Conservation (phyloP, 2,888 invertebrate species). For the Agriotes lineatus region DNA sequence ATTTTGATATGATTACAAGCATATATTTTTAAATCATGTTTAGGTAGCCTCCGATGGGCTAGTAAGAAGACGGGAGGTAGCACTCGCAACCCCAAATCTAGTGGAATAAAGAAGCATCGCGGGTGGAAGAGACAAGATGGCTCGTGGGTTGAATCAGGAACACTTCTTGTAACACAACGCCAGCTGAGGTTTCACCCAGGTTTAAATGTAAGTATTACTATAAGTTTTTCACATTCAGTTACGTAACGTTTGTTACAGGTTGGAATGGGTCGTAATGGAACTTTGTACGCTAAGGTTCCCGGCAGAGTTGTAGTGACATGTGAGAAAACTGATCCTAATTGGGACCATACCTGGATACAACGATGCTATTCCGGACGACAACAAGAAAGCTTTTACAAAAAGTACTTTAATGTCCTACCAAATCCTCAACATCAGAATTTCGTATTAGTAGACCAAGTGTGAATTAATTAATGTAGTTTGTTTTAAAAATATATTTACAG, state of each 20-base stretch:
- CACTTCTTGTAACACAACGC: constrained; percentile 78
- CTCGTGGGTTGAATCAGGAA: constrained; percentile 73
- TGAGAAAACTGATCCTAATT: constrained; percentile 84
- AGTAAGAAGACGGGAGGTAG: constrained; percentile 83
- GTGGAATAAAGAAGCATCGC: constrained; percentile 80
- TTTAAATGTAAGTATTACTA: constrained; percentile 75
- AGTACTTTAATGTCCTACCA: constrained; percentile 87
- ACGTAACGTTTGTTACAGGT: constrained; percentile 71
- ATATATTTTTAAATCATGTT: too few relatives aligned
- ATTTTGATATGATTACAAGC: too few relatives aligned
- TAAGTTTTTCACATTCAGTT: not conserved
- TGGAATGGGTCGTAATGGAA: constrained; percentile 83
- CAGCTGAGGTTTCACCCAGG: constrained; percentile 84
- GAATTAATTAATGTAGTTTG: constrained; percentile 49
- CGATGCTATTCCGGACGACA: constrained; percentile 74
- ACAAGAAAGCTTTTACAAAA: constrained; percentile 80
- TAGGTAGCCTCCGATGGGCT: constrained; percentile 71
- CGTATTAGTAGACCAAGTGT: constrained; percentile 80
- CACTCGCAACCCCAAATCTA: constrained; percentile 76
- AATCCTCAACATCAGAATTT: constrained; percentile 83
- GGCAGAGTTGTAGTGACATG: constrained; percentile 86
- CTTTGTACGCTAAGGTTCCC: constrained; percentile 82
- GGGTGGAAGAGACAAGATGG: constrained; percentile 85
- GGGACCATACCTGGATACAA: constrained; percentile 82
- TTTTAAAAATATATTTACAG: not conserved